phyloP scores from a whole-genome alignment of 2,888 invertebrate genomes.

The Pardosa pseudoannulata region DNA sequence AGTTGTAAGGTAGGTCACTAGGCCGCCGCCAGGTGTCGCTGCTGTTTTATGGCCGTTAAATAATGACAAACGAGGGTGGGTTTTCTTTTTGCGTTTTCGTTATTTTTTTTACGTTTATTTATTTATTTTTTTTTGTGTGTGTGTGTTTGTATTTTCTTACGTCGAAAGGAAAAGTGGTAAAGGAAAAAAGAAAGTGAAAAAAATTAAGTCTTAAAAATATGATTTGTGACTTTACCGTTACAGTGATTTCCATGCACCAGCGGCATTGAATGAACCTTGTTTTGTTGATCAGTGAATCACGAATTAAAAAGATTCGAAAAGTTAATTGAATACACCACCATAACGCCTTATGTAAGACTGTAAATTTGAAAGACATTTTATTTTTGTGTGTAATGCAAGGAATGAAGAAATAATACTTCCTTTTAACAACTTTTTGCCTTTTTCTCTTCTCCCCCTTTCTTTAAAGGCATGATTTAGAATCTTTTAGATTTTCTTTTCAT shows the following conservation, averaged over 20 bases:
- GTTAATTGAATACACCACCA: neutral
- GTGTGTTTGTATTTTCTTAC: neutral
- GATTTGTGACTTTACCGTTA: neutral
- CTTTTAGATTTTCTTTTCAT: no score
- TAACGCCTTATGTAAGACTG: neutral
- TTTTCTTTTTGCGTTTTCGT: neutral
- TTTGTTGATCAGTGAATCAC: neutral
- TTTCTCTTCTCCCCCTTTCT: no score
- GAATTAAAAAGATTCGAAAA: neutral
- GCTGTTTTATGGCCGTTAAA: slow-evolving; percentile 5
- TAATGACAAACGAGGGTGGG: neutral
- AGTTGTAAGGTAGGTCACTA: slow-evolving; percentile 43
- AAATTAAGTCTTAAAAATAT: slow-evolving; percentile 12
- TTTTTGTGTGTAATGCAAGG: no score
- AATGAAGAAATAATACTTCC: no score
- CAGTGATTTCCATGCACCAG: neutral
- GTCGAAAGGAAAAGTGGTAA: neutral
- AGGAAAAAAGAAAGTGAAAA: no score
- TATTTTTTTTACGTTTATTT: no score
- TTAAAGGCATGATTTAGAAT: no score
- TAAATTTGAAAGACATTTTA: neutral
- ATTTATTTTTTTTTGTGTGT: no score
- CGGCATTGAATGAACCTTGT: slow-evolving; percentile 1
- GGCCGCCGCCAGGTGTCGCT: slow-evolving; percentile 28
- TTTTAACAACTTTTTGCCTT: no score